Base-by-base conservation (phyloP, 2,888 invertebrate genomes). In the Parapristionchus giblindavisi region DNA sequence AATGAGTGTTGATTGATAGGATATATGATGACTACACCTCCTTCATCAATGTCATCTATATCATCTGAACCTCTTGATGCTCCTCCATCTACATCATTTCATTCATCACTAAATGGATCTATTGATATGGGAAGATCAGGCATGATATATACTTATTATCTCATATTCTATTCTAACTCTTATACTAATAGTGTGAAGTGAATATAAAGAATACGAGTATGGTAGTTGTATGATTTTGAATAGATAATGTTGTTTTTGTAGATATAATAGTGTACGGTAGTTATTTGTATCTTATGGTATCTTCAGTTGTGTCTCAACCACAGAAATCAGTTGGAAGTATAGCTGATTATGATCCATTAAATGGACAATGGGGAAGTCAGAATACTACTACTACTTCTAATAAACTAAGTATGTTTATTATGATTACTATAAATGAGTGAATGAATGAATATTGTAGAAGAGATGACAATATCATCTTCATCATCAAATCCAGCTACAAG, bases 331-430 rank as follows among this genome's bases (percentile, higher is more conserved):
- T 88, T 6, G 88, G 88, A 36, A 84, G 84, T 74, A 88, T 88
- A 48, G 87, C 84, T 24, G 88, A 88, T 76, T 93, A 97, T 88
- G 97, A 98, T 90, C 97, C 97, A 1, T 91, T 96, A 73, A 95
- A 94, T 89, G 93, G 94, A 80, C 92, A 93, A 87, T 94, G 93
- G 88, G 93, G 94, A 66, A 93, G 93, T 29, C 87, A 92, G 78
- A 78, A 56, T n/a, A 71, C 38, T 29, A 71, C 21, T 43, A 29
- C 54, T 29, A 40, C 56, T 0, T 56, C 71, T 51, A 43, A 27
- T 14, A 71, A 71, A 32, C 36, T 56, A 38, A 38, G 71, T 71
- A 40, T 56, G 71, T 65, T 29, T 43, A 14, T 17, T 11, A 43
- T 43, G 43, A 24, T 24, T 14, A 21, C 24, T 14, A 14, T 65